Percentiles rank a stretch among this genome's conserved stretches.
Evolutionary conservation across 2,797 vertebrate species (phyloP).

Genomic region (Danio jaintianensis): DNA sequence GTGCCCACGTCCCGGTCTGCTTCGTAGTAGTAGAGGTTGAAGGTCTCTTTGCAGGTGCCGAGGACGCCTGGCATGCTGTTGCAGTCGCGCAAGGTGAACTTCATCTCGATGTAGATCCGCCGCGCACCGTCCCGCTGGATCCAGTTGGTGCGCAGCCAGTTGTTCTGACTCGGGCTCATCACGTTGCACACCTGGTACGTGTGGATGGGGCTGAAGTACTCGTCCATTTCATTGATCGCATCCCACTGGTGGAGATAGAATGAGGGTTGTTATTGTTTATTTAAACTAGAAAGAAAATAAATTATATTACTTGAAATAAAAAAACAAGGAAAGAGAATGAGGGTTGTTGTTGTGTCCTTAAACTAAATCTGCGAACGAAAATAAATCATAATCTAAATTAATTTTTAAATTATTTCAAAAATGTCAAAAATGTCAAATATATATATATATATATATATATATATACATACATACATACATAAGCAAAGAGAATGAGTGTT

Average conservation of each 20-base stretch:
- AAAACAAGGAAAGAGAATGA: background rate
- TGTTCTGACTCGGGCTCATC: slow-evolving; percentile 97
- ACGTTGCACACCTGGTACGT: slow-evolving; percentile 98
- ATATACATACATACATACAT: no score
- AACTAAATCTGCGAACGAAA: no score
- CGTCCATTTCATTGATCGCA: slow-evolving; percentile 98
- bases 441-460: no score
- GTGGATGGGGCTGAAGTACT: slow-evolving; percentile 95
- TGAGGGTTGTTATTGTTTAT: background rate
- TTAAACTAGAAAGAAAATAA: background rate
- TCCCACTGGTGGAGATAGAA: slow-evolving; percentile 86
- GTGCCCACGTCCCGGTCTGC: slow-evolving; percentile 88
- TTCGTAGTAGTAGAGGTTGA: slow-evolving; percentile 96
- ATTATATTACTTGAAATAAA: background rate
- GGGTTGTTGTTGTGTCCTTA: no score
- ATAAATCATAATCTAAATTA: no score
- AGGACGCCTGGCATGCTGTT: slow-evolving; percentile 97
- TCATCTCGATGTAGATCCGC: slow-evolving; percentile 93
- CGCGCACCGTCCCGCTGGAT: slow-evolving; percentile 88
- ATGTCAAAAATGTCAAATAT: no score
- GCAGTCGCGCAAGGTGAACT: slow-evolving; percentile 94
- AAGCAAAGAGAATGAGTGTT: no score
- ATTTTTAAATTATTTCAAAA: no score
- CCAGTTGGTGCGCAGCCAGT: slow-evolving; percentile 95
- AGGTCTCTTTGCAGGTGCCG: slow-evolving; percentile 98